These are phyloP conservation scores for Thymelicus acteon DNA, from an alignment of 2,888 invertebrate genomes.

Conservation along the genomic window DNA sequence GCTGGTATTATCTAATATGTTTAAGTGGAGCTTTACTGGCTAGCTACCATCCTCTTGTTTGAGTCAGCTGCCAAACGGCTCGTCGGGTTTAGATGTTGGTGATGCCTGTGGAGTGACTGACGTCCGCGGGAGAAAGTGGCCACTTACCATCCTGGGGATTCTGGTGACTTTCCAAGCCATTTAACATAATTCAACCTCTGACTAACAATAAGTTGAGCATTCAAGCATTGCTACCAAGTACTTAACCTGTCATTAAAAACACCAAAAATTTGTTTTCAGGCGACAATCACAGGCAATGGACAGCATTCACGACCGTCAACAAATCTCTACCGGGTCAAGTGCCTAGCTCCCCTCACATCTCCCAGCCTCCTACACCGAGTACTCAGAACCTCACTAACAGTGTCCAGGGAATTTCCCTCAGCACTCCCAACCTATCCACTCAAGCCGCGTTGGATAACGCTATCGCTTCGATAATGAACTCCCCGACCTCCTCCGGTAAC, in stretches of 20 bases:
- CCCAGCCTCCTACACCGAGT: slow-evolving; percentile 54
- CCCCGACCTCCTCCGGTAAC: slow-evolving; percentile 62
- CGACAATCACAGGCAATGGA: slow-evolving; percentile 75
- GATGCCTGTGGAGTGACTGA: too few relatives aligned
- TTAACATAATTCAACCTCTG: too few relatives aligned
- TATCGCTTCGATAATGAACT: slow-evolving; percentile 75
- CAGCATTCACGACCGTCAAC: slow-evolving; percentile 65
- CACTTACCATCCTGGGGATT: too few relatives aligned
- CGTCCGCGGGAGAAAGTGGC: too few relatives aligned
- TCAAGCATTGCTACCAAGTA: too few relatives aligned
- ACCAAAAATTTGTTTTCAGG: slow-evolving; percentile 51
- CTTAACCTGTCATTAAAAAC: background rate
- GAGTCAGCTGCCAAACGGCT: too few relatives aligned
- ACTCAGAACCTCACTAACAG: slow-evolving; percentile 72
- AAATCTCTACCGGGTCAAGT: slow-evolving; percentile 60
- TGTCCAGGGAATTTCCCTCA: slow-evolving; percentile 74
- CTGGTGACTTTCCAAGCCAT: too few relatives aligned
- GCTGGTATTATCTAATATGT: too few relatives aligned
- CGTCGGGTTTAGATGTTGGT: too few relatives aligned
- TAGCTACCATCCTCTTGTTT: too few relatives aligned
- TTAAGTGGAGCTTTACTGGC: too few relatives aligned
- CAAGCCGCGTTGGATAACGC: slow-evolving; percentile 74
- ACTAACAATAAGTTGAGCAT: too few relatives aligned
- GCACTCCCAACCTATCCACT: slow-evolving; percentile 62
- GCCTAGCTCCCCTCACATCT: slow-evolving; percentile 60